phyloP scores from a whole-genome alignment of 2,888 invertebrate species.

The Thera obeliscata region DNA sequence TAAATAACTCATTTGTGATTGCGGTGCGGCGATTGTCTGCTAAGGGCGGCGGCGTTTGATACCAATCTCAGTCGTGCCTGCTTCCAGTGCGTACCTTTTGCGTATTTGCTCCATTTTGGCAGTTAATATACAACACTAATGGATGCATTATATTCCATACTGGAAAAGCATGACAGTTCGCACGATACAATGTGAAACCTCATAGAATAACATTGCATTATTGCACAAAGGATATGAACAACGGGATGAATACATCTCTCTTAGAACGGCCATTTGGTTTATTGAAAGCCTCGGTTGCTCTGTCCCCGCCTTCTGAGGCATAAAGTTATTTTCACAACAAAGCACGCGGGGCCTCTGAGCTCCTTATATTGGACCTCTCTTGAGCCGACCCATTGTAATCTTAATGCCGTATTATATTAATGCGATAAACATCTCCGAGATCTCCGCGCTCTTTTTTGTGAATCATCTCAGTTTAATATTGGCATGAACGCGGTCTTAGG shows the following conservation, averaged over 20 bases:
- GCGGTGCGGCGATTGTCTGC: constrained; percentile 62
- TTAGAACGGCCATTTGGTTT: constrained; percentile 74
- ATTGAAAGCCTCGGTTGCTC: constrained; percentile 75
- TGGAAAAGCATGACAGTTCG: constrained; percentile 38
- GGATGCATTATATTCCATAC: constrained; percentile 41
- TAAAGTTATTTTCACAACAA: constrained; percentile 84
- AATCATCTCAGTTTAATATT: constrained; percentile 74
- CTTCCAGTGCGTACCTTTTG: constrained; percentile 52
- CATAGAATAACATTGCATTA: constrained; percentile 66
- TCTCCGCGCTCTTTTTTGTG: constrained; percentile 70
- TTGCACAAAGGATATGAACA: constrained; percentile 72
- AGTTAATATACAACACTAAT: constrained; percentile 44
- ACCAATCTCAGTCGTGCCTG: constrained; percentile 60
- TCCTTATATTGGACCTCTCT: constrained; percentile 82
- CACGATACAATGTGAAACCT: constrained; percentile 42
- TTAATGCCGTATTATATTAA: constrained; percentile 84
- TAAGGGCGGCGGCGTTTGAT: constrained; percentile 60
- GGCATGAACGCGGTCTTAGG: constrained; percentile 62
- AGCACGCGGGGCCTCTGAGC: constrained; percentile 75
- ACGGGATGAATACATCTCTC: constrained; percentile 66
- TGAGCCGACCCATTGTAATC: constrained; percentile 82
- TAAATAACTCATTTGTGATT: constrained; percentile 73
- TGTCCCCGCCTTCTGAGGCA: constrained; percentile 76
- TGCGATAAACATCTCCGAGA: constrained; percentile 82
- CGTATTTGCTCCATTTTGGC: constrained; percentile 53